A percentile compares a stretch with the other conserved stretches of the same genome.
Conservation (phyloP, 2,797 vertebrate genomes). For the Lophius americanus region DNA sequence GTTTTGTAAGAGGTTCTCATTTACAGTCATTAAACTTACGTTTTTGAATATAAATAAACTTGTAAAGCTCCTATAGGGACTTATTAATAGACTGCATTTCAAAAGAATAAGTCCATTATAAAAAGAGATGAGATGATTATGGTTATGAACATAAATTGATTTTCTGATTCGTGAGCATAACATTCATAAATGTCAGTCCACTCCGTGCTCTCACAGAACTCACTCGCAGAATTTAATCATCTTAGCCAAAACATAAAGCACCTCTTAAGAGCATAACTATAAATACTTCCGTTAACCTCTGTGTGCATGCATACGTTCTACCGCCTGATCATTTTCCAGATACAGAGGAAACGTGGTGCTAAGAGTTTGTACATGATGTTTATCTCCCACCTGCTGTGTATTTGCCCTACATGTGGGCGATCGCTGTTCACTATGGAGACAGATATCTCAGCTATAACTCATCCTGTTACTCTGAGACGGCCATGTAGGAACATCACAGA, state of each 20-base stretch:
- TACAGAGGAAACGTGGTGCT: constrained; percentile 32
- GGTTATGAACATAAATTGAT: constrained; percentile 1
- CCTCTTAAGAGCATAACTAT: constrained; percentile 6
- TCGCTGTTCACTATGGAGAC: constrained; percentile 66
- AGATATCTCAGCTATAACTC: constrained; percentile 66
- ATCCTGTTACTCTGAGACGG: constrained; percentile 47
- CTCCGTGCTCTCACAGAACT: neutral
- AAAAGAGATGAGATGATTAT: neutral
- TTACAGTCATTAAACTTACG: neutral
- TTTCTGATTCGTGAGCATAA: neutral
- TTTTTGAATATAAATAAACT: neutral
- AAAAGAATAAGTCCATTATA: too few species aligned
- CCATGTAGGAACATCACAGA: constrained; percentile 28
- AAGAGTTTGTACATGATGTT: constrained; percentile 65
- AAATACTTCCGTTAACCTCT: constrained; percentile 12
- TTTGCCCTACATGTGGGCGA: constrained; percentile 67
- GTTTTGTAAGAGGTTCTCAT: neutral
- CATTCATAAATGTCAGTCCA: neutral
- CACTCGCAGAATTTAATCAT: neutral
- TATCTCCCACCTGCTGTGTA: constrained; percentile 73
- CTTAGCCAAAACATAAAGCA: neutral
- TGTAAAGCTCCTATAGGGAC: neutral
- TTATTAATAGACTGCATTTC: neutral
- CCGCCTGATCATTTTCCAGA: constrained; percentile 29
- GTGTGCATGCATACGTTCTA: constrained; percentile 20